Conservation (phyloP, 37 sponge, comb jelly and placozoan genomes). For the Chondrilla cf. caribensis region DNA sequence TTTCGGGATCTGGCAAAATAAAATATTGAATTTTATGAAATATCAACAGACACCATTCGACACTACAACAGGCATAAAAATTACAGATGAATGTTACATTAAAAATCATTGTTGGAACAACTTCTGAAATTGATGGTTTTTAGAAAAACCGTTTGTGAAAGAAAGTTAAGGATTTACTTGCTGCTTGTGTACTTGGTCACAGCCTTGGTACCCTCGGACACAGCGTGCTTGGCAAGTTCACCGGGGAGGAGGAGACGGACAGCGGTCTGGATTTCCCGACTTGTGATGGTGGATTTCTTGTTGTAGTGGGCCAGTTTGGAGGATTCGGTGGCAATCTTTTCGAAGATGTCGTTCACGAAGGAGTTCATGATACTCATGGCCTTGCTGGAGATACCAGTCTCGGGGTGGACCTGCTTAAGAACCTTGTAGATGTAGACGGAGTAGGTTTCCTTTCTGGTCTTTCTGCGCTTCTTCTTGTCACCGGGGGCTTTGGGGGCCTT, state of each 20-base stretch:
- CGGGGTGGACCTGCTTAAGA: conserved; percentile 97
- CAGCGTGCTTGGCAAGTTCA: conserved; percentile 96
- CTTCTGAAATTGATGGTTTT: conserved; percentile 49
- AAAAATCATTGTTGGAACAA: background rate
- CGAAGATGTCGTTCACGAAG: conserved; percentile 98
- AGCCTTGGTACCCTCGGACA: conserved; percentile 98
- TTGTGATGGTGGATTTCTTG: conserved; percentile 95
- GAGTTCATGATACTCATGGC: conserved; percentile 99
- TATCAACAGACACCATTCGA: too few relatives aligned
- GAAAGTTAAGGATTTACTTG: conserved; percentile 56
- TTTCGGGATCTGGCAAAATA: too few relatives aligned
- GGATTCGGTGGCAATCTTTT: conserved; percentile 87
- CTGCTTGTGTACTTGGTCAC: conserved; percentile 99
- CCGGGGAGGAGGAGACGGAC: conserved; percentile 94
- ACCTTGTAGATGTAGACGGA: conserved; percentile 99
- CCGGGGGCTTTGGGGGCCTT: conserved; percentile 72
- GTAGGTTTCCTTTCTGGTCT: conserved; percentile 88
- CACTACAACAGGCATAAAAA: too few relatives aligned
- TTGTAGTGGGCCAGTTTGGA: conserved; percentile 98
- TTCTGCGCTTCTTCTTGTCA: conserved; percentile 68
- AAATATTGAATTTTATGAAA: too few relatives aligned
- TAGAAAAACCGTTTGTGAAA: conserved; percentile 60
- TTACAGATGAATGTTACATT: too few relatives aligned
- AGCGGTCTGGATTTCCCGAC: conserved; percentile 96
- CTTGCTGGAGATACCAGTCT: conserved; percentile 95